Base-by-base conservation (phyloP, 2,113 vertebrate species). In the Synodontis membranacea region DNA sequence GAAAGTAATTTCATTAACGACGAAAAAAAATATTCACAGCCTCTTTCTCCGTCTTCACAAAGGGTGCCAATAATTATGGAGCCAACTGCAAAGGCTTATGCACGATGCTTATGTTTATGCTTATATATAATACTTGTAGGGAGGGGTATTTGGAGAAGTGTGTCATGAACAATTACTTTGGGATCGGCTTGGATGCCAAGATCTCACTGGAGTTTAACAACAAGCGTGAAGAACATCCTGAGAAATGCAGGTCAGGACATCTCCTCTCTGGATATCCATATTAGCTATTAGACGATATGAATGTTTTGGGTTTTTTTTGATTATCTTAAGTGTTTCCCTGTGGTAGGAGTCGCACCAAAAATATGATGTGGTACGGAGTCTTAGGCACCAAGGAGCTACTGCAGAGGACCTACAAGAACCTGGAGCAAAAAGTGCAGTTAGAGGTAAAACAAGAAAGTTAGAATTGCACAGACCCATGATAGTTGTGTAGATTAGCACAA, bases 361-460 rank as follows among this genome's bases (percentile, higher is more conserved):
- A 99, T 90, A 97, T 99, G 97, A 99, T 99, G 98, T 99, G 98
- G 97, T 99, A 99, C 76, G 98, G 98, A 21, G 98, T 99, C 79
- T 92, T 99, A 91, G 98, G 98, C 76, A 99, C 98, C 0, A 97
- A 97, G 91, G 98, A 99, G 90, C 94, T 99, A 17, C 92, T 99
- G 79, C 98, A 99, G 92, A 96, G 98, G 89, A 99, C 98, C 0
- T 99, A 99, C 86, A 99, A 99, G 94, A 99, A 99, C 89, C 93
- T 99, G 90, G 98, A 99, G 93, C 98, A 99, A 93, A 98, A 98
- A 86, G 97, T 99, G 89, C 97, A 98, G 88, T 96, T 99, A 11
- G 97, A 99, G 96, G 98, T 99, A 93, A 95, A 93, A 88, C 14
- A 44, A 28, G 34, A 44, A 34, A 50, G 42, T 44, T 23, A 37